A percentile compares a stretch with the other conserved stretches of the same genome.
phyloP scores from a whole-genome alignment of 35 echinoderm and acorn worm species.

The Stichopus chloronotus region DNA sequence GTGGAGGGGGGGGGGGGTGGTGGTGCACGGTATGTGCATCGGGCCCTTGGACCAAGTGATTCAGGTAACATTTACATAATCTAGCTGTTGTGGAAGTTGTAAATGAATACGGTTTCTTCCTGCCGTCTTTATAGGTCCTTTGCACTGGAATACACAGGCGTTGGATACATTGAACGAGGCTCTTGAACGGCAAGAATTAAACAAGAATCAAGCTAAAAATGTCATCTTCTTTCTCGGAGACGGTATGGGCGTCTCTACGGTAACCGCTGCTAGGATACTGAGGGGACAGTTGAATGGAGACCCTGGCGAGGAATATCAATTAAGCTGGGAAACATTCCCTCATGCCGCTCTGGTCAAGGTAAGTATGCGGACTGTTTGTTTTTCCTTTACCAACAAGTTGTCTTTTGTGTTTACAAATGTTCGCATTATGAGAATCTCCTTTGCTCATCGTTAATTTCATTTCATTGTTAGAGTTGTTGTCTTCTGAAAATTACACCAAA shows the following conservation, averaged over 20 bases:
- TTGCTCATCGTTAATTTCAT: too few species aligned
- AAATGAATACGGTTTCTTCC: too few species aligned
- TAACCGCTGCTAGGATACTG: constrained; percentile 78
- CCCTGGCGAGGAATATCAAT: constrained; percentile 75
- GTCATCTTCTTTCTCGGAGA: constrained; percentile 87
- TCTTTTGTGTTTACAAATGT: too few species aligned
- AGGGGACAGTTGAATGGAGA: constrained; percentile 68
- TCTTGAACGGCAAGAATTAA: background rate
- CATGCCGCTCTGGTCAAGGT: constrained; percentile 79
- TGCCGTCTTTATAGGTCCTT: background rate
- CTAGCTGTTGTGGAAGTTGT: too few species aligned
- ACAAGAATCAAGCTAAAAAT: constrained; percentile 81
- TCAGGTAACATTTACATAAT: too few species aligned
- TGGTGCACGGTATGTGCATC: too few species aligned
- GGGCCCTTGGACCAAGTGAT: too few species aligned
- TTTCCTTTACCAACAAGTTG: too few species aligned
- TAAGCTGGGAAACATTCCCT: constrained; percentile 83
- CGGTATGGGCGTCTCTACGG: constrained; percentile 78
- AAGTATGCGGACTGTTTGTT: background rate
- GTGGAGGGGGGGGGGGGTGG: too few species aligned
- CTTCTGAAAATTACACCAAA: too few species aligned
- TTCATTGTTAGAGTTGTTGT: too few species aligned
- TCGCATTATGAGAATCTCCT: too few species aligned
- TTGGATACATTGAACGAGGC: constrained; percentile 6
- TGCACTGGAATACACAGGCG: constrained; percentile 31